Evolutionary conservation across 2,888 invertebrate genomes (phyloP).

Genomic region (Phorcus lineatus): DNA sequence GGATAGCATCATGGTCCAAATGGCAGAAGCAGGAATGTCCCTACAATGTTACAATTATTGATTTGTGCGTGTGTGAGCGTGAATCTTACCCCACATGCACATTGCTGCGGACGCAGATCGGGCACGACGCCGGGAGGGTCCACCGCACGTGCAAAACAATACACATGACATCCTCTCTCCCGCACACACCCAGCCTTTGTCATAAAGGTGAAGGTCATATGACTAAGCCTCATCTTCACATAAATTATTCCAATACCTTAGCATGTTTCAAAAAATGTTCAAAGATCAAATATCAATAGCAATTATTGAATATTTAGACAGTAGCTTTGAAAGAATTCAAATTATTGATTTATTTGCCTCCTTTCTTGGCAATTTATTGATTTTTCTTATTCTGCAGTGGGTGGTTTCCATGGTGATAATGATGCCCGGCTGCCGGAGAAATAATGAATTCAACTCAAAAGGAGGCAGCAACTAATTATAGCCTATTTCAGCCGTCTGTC

Average conservation of each 20-base stretch:
- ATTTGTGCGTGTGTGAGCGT: neutral
- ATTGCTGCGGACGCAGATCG: conserved; percentile 29
- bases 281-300: neutral
- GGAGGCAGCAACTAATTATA: neutral
- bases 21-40: neutral
- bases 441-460: neutral
- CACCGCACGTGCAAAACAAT: conserved; percentile 33
- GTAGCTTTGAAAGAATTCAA: neutral
- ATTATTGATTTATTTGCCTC: neutral
- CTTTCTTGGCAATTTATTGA: neutral
- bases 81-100: conserved; percentile 58
- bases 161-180: conserved; percentile 33
- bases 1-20: neutral
- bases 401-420: conserved; percentile 5
- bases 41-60: neutral
- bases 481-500: neutral
- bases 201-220: neutral
- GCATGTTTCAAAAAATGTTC: neutral
- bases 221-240: neutral
- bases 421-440: neutral
- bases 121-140: conserved; percentile 25
- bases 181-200: neutral
- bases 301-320: neutral
- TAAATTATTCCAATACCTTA: neutral
- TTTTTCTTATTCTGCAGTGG: neutral